phyloP scores from a whole-genome alignment of 2,888 invertebrate genomes.

The Arctia plantaginis region DNA sequence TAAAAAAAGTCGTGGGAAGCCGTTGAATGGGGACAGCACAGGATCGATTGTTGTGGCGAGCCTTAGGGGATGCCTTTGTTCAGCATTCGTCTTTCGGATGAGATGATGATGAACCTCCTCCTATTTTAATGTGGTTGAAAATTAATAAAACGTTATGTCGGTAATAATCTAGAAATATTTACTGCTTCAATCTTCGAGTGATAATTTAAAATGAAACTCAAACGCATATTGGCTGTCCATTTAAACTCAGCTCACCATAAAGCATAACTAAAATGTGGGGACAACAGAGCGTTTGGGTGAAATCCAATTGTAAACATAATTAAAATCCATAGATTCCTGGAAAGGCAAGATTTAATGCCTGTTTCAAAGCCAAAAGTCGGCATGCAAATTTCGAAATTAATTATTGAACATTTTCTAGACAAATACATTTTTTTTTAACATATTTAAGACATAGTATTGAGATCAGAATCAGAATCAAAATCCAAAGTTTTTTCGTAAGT shows the following conservation, averaged over 20 bases:
- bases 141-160: neutral
- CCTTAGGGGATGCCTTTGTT: no score
- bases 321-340: conserved; percentile 1
- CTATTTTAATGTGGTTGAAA: no score
- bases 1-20: no score
- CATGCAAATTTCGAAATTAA: neutral
- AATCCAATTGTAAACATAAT: neutral
- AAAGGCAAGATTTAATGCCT: neutral
- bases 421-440: neutral
- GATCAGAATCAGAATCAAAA: no score
- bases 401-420: neutral
- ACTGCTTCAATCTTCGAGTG: neutral
- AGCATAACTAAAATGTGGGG: neutral
- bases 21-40: no score
- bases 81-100: no score
- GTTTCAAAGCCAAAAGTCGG: neutral
- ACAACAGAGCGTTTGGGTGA: neutral
- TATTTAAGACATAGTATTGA: neutral
- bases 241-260: neutral
- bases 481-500: no score
- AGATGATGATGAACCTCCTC: no score
- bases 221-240: neutral
- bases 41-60: no score
- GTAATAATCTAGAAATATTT: neutral
- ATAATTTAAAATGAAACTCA: neutral